Conservation (phyloP, 2,113 vertebrate species). For the Ochotona curzoniae region DNA sequence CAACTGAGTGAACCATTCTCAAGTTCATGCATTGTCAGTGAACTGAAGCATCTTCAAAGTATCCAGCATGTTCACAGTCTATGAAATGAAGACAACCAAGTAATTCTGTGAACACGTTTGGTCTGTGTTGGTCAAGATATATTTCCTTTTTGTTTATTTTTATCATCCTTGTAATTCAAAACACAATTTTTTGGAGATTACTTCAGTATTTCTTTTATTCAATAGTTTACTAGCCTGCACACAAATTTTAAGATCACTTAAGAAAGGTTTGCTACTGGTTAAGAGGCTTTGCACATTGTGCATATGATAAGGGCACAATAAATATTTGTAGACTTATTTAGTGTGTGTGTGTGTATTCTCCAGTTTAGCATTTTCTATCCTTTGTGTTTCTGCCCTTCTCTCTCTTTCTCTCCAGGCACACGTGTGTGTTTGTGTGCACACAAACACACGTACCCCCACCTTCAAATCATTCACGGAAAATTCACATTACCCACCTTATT, state of each 20-base stretch:
- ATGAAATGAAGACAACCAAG: not conserved
- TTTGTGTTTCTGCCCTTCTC: not conserved
- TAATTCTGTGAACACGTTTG: not conserved
- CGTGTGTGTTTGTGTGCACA: no score
- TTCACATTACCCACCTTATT: no score
- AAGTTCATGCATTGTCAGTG: not conserved
- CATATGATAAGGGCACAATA: not conserved
- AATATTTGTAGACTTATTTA: not conserved
- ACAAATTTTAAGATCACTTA: not conserved
- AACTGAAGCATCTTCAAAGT: not conserved
- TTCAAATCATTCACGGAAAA: no score
- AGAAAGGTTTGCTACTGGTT: not conserved
- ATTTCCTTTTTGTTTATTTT: not conserved
- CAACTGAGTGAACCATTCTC: not conserved
- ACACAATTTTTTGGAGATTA: not conserved
- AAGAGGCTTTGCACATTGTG: not conserved
- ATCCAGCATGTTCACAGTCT: not conserved
- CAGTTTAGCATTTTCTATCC: not conserved
- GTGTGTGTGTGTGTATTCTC: not conserved
- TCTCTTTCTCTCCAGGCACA: not conserved
- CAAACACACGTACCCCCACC: no score
- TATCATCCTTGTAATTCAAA: constrained; percentile 12
- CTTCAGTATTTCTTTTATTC: not conserved
- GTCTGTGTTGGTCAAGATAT: not conserved
- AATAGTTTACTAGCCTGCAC: not conserved